Evolutionary conservation across 1,140 invertebrate species (phyloP).

Genomic region (Eurosta solidaginis): DNA sequence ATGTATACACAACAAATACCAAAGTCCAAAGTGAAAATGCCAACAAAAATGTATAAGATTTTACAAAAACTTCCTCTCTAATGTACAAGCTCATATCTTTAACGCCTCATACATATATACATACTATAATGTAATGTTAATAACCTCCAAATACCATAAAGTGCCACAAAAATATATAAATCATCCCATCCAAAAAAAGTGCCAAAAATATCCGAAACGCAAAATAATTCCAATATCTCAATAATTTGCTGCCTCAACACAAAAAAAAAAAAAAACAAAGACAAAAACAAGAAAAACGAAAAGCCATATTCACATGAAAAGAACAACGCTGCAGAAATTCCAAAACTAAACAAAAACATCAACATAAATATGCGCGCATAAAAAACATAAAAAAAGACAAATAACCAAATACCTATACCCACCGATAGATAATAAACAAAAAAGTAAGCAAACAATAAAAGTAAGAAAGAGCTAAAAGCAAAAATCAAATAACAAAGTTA

Average conservation of each 20-base stretch:
- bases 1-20: neutral
- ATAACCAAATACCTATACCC: neutral
- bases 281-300: no score
- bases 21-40: conserved; percentile 13
- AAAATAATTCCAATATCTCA: neutral
- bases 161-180: neutral
- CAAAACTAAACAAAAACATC: neutral
- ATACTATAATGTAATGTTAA: neutral
- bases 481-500: neutral
- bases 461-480: neutral
- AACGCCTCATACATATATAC: neutral
- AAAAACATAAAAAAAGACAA: neutral
- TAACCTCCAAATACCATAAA: neutral
- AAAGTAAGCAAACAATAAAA: neutral
- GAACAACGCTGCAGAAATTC: neutral
- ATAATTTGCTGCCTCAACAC: neutral
- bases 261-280: neutral
- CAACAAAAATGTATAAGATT: neutral
- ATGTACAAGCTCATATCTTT: neutral
- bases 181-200: conserved; percentile 3
- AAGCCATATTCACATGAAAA: conserved; percentile 1
- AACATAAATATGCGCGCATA: conserved; percentile 12
- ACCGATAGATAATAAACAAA: neutral
- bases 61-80: neutral
- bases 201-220: neutral